Conservation (phyloP, 1,140 invertebrate species). For the Agraylea sexmaculata region DNA sequence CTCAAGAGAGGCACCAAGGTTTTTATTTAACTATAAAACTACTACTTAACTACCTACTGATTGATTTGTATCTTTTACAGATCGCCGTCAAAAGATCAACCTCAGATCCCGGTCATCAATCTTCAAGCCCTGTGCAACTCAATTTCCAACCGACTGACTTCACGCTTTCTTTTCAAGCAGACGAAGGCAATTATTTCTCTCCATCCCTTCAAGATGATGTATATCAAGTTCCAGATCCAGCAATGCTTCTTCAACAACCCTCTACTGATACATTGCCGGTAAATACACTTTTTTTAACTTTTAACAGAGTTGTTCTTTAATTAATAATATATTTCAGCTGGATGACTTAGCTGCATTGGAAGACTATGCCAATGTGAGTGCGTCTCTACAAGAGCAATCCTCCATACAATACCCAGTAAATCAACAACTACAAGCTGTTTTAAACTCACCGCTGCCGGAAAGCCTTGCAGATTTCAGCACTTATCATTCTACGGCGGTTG, state of each 20-base stretch:
- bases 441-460: constrained; percentile 64
- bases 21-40: constrained; percentile 4
- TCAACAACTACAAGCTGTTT: constrained; percentile 56
- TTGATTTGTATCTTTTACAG: constrained; percentile 7
- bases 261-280: constrained; percentile 22
- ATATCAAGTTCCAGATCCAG: constrained; percentile 58
- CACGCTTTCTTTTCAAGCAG: constrained; percentile 50
- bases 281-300: not conserved
- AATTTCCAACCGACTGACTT: constrained; percentile 47
- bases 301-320: not conserved
- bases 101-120: constrained; percentile 52
- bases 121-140: constrained; percentile 42
- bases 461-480: constrained; percentile 71
- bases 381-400: constrained; percentile 41
- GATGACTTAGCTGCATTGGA: constrained; percentile 56
- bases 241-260: constrained; percentile 47
- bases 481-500: constrained; percentile 48
- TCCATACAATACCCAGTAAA: constrained; percentile 53
- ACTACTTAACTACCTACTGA: not conserved
- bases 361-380: constrained; percentile 45
- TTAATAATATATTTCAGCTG: constrained; percentile 38
- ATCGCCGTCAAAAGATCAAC: constrained; percentile 39
- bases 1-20: constrained; percentile 59
- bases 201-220: constrained; percentile 65
- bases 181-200: constrained; percentile 61